These are phyloP conservation scores for Hyposoter dolosus DNA, from an alignment of 2,888 invertebrate species.

Conservation along the genomic window DNA sequence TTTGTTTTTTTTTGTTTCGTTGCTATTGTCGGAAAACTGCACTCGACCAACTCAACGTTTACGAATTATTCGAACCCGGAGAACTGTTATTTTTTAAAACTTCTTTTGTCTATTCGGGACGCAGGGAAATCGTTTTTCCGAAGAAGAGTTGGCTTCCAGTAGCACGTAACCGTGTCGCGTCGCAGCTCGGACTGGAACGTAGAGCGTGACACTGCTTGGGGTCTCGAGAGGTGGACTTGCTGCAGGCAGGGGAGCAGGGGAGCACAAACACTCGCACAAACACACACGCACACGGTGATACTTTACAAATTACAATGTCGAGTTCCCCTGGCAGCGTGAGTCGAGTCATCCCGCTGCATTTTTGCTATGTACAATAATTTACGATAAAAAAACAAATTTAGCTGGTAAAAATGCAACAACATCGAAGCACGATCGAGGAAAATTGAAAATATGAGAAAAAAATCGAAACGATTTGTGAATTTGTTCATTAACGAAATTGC, in stretches of 20 bases:
- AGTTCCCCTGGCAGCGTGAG: constrained; percentile 27
- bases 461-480: not conserved
- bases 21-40: not conserved
- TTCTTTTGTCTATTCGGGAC: not conserved
- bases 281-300: not conserved
- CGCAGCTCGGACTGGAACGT: constrained; percentile 81
- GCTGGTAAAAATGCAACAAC: not conserved
- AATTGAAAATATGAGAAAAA: not conserved
- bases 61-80: not conserved
- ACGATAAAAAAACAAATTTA: not conserved
- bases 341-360: constrained; percentile 35
- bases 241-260: constrained; percentile 32
- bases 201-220: constrained; percentile 75
- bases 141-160: constrained; percentile 30
- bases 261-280: not conserved
- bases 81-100: not conserved
- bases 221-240: constrained; percentile 45
- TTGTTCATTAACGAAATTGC: too few species aligned
- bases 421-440: not conserved
- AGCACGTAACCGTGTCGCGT: constrained; percentile 74
- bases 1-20: not conserved
- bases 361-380: not conserved
- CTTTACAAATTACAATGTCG: constrained; percentile 42
- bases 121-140: constrained; percentile 30
- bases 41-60: not conserved